Base-by-base conservation (phyloP, 2,797 vertebrate genomes). In the Rhabdomys pumilio region DNA sequence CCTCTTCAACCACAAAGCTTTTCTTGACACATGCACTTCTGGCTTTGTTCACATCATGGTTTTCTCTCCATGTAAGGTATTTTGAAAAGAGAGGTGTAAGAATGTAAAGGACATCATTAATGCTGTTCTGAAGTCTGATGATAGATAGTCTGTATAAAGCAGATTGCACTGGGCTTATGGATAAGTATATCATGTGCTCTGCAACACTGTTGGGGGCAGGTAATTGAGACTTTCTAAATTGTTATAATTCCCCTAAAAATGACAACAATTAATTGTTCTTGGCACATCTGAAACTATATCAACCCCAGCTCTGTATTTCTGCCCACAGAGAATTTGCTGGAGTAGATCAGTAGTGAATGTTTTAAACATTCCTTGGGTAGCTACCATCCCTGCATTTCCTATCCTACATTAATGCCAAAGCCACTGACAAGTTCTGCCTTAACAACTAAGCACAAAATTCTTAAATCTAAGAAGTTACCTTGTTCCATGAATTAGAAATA, bases 71-170 rank as follows among this genome's bases (percentile, higher is more conserved):
- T 65, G 80, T 69, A 7, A 57, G 50, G 19, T 34, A 29, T 47
- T 94, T 90, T 44, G 13, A 96, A 90, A 95, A 4, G 20, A 80
- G 17, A 83, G 19, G 12, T 69, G 29, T 88, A 84, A 89, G 41
- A 59, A 47, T 61, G 34, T 57, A 53, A 87, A 85, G 6, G 57
- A 26, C 7, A 24, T 14, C 65, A n/a, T 67, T 87, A 89, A 59
- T n/a, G 82, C 44, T 61, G 3, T 80, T 75, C 34, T 50, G 26
- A 50, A 59, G 24, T 67, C 76, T 57, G 11, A 44, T 84, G 72
- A 9, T 47, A 63, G 72, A 9, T 47, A 63, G 5, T 73, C 67
- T 67, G 6, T 73, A 38, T 65, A 85, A 76, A 63, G n/a, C 63
- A 79, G 24, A 85, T 61, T 77, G 12, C 15, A 14, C 24, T 47